Evolutionary conservation across 2,797 vertebrate species (phyloP).

Genomic region (Cuniculus paca): DNA sequence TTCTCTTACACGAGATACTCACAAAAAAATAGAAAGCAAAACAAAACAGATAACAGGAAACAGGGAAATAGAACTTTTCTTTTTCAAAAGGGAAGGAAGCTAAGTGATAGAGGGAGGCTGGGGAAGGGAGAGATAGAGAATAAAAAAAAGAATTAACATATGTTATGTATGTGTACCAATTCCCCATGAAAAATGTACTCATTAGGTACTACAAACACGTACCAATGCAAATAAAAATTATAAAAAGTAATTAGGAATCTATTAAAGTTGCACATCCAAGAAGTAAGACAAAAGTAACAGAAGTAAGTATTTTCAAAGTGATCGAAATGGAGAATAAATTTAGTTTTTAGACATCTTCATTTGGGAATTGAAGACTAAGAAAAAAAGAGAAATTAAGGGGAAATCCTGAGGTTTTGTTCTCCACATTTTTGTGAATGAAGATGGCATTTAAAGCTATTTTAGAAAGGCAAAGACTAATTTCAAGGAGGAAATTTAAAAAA

Average conservation of each 20-base stretch:
- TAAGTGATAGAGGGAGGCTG: not conserved
- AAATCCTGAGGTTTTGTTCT: not conserved
- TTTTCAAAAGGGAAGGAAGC: not conserved
- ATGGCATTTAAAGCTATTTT: rapidly evolving
- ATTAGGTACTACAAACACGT: not conserved
- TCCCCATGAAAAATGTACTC: not conserved
- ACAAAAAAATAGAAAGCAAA: not conserved
- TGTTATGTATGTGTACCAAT: not conserved
- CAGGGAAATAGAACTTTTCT: not conserved
- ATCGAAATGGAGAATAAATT: not conserved
- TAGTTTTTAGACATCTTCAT: not conserved
- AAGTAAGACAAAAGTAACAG: not conserved
- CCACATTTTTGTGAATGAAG: not conserved
- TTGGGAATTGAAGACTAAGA: not conserved
- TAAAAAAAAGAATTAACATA: not conserved
- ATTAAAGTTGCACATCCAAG: not conserved
- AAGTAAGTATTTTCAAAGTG: not conserved
- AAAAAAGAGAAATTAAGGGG: not conserved
- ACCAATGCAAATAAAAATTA: not conserved
- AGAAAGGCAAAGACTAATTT: not conserved
- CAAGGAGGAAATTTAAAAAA: not conserved
- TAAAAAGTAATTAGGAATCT: not conserved
- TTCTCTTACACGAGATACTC: not conserved
- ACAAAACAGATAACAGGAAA: not conserved
- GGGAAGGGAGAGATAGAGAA: not conserved